Evolutionary conservation across 2,888 invertebrate species (phyloP).

Genomic region (Drosophila yooni): DNA sequence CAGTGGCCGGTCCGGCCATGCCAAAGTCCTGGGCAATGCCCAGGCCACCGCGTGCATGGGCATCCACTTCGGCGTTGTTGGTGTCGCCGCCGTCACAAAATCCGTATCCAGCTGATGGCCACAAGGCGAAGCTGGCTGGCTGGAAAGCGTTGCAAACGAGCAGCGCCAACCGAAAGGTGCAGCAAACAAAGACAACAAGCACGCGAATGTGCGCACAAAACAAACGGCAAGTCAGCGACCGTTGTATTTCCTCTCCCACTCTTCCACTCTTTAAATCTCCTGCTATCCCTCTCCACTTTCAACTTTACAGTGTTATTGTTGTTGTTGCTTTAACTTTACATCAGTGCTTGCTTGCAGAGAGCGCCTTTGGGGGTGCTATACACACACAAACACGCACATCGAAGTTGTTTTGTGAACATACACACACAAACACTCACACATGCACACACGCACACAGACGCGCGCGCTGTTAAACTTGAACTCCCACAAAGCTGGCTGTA

Average conservation of each 20-base stretch:
- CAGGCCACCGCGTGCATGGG: slow-evolving; percentile 84
- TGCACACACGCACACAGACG: slow-evolving; percentile 21
- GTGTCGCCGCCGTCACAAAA: slow-evolving; percentile 82
- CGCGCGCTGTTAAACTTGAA: slow-evolving; percentile 70
- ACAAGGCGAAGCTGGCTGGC: slow-evolving; percentile 72
- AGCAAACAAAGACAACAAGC: slow-evolving; percentile 69
- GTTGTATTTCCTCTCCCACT: slow-evolving; percentile 7
- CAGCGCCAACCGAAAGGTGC: slow-evolving; percentile 49
- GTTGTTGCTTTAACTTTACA: slow-evolving; percentile 40
- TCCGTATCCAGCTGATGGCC: slow-evolving; percentile 78
- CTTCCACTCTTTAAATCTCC: neutral
- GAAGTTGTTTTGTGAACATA: slow-evolving; percentile 17
- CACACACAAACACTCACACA: slow-evolving; percentile 22
- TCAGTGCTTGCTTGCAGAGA: slow-evolving; percentile 40
- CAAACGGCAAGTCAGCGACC: slow-evolving; percentile 59
- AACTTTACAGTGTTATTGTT: slow-evolving; percentile 14
- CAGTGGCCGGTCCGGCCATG: slow-evolving; percentile 87
- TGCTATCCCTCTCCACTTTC: neutral
- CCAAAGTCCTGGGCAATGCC: slow-evolving; percentile 85
- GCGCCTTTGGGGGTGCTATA: slow-evolving; percentile 75
- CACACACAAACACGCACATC: slow-evolving; percentile 69
- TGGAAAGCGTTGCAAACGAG: slow-evolving; percentile 48
- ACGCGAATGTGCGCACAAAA: slow-evolving; percentile 73
- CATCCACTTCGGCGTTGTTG: slow-evolving; percentile 84
- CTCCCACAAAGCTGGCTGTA: slow-evolving; percentile 75